Percentiles rank a stretch among this genome's conserved stretches.
Conservation (phyloP, 2,888 invertebrate species). For the Lepidocyrtoides sp. region DNA sequence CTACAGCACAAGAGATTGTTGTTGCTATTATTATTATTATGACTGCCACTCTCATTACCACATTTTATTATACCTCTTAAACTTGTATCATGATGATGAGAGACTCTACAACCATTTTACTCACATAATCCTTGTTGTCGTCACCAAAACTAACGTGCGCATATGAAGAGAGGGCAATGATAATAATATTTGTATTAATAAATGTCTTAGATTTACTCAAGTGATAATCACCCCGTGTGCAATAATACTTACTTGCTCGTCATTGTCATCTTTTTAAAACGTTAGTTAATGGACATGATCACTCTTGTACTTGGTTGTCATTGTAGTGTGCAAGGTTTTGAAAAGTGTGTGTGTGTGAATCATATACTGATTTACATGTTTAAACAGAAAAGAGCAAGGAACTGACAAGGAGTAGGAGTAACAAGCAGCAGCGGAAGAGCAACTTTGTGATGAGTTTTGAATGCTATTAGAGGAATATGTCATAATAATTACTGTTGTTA, state of each 20-base stretch:
- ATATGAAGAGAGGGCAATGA: not conserved
- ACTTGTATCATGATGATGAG: constrained; percentile 43
- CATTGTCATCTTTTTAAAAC: not conserved
- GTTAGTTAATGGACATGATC: not conserved
- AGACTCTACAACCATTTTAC: constrained; percentile 33
- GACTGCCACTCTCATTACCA: constrained; percentile 40
- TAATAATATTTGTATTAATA: constrained; percentile 28
- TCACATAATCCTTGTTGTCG: not conserved
- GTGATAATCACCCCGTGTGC: constrained; percentile 50
- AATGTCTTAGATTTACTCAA: constrained; percentile 38
- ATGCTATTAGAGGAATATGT: constrained; percentile 1
- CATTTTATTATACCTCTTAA: constrained; percentile 44
- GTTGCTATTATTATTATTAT: constrained; percentile 51
- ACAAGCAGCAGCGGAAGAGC: constrained; percentile 16
- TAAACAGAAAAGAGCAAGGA: constrained; percentile 35
- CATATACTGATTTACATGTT: constrained; percentile 34
- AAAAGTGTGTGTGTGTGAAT: constrained; percentile 9
- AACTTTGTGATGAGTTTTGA: not conserved
- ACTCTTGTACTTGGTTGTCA: too few species aligned
- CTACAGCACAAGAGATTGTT: constrained; percentile 41
- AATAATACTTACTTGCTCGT: constrained; percentile 41
- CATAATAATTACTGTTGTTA: constrained; percentile 2
- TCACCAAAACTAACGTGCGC: constrained; percentile 16
- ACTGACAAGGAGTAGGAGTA: not conserved
- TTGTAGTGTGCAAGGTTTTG: too few species aligned